Base-by-base conservation (phyloP, 2,113 vertebrate genomes). In the Chiloscyllium plagiosum region DNA sequence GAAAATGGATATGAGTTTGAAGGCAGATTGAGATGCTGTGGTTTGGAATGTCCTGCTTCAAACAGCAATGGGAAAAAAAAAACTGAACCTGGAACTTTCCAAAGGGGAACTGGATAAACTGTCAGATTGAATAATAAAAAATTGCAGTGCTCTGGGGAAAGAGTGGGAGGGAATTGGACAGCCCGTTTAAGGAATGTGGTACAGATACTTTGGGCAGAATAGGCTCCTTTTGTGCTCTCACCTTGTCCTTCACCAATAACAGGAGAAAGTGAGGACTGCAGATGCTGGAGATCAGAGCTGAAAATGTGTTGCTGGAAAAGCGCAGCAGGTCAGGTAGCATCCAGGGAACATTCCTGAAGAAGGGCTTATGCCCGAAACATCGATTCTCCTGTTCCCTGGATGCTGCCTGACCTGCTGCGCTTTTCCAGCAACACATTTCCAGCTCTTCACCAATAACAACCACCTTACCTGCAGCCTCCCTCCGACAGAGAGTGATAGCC, bases 401-500 rank as follows among this genome's bases (percentile, higher is more conserved):
- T n/a, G n/a, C n/a, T n/a, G n/a, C n/a, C n/a, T n/a, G n/a, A n/a
- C n/a, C n/a, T n/a, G n/a, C n/a, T n/a, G n/a, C n/a, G n/a, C n/a
- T n/a, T n/a, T n/a, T n/a, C n/a, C n/a, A n/a, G n/a, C n/a, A n/a
- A n/a, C n/a, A n/a, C n/a, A n/a, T n/a, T n/a, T n/a, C n/a, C n/a
- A n/a, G n/a, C n/a, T n/a, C n/a, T n/a, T n/a, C n/a, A n/a, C n/a
- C n/a, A n/a, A n/a, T n/a, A n/a, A 5, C 42, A 4, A 66, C 0
- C 1, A 3, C 52, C 97, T 98, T 97, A 99, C 99, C 99, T 98
- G 98, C 99, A 99, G 96, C 99, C 99, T 0, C 98, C 98, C 61
- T 98, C 98, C 0, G 98, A 98, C n/a, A 99, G 98, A 3, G 99
- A 98, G 97, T 99, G 99, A 97, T 98, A 99, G 0, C 98, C 98